Percentiles rank a stretch among this genome's conserved stretches.
These are phyloP conservation scores for Phyllotis vaccarum DNA, from an alignment of 2,797 vertebrate genomes.

Conservation along the genomic window DNA sequence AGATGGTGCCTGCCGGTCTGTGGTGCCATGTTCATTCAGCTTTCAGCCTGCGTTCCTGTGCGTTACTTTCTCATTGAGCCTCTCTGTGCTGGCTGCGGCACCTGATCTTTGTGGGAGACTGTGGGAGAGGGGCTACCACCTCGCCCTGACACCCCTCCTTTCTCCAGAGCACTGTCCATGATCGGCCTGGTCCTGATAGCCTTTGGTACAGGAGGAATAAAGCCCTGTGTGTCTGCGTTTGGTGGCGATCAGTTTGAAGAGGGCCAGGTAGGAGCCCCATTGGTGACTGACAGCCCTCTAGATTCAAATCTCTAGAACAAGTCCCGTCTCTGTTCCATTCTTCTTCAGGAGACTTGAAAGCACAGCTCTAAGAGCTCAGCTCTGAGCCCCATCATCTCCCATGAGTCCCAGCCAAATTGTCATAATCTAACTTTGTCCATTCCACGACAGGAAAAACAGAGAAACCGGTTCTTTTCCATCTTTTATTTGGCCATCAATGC, in stretches of 20 bases:
- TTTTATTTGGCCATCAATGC: constrained; percentile 97
- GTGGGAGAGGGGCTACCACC: not conserved
- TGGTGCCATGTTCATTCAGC: not conserved
- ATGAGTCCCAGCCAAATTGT: not conserved
- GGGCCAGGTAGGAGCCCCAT: constrained; percentile 89
- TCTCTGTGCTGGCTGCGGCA: not conserved
- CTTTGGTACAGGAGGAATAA: constrained; percentile 97
- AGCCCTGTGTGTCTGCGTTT: constrained; percentile 97
- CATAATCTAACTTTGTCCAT: constrained; percentile 33
- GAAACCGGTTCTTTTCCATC: constrained; percentile 96
- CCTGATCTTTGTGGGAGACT: not conserved
- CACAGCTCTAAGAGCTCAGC: not conserved
- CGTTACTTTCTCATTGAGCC: not conserved
- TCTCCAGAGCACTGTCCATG: constrained; percentile 91
- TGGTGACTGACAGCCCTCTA: not conserved
- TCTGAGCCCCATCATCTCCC: not conserved
- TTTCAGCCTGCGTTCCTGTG: not conserved
- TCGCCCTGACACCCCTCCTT: not conserved
- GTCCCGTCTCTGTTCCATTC: not conserved
- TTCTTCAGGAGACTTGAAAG: not conserved
- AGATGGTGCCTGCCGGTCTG: fast-evolving
- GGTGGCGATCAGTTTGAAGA: constrained; percentile 97
- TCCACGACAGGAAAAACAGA: constrained; percentile 92
- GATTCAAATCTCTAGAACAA: not conserved
- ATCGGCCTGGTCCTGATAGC: constrained; percentile 95